Evolutionary conservation across 2,113 vertebrate species (phyloP), one percentile per base, ranked within the genome.

Genomic region (Globicephala melas): DNA sequence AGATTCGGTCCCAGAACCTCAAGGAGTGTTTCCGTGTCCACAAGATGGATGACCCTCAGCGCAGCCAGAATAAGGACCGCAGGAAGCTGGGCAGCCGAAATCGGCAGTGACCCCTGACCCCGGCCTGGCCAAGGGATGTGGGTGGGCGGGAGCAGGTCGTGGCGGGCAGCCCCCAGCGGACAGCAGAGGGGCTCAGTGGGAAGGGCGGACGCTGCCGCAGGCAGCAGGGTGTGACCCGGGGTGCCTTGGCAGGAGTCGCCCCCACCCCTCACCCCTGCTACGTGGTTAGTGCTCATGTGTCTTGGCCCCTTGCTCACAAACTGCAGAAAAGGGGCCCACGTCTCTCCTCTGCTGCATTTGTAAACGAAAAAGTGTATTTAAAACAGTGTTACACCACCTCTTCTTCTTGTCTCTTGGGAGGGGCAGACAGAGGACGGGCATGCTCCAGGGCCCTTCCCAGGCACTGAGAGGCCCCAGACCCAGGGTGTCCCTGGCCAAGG

Each of bases 1-100:
- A 99, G 97, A 99, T 99, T 86, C 99, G 99, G 89, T 99, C 99
- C 62, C 99, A 99, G 98, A 99, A 99, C 98, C 97, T 99, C 96
- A 99, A 99, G 94, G 99, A 99, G 88, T 99, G 99, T 94, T 99
- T 99, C 65, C 98, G 99, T 5, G 99, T 99, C 80, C 99, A 99
- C 95, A 99, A 99, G 95, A 98, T 99, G 1, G 99, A 99, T 26
- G 99, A 99, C 67, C 99, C 98, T 26, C 99, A 99, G 98, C 98
- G 98, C 96, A 98, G 98, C 71, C 98, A 98, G 97, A 98, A 98
- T 13, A 98, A 98, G 92, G 98, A 98, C 97, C 98, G 99, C 84
- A 98, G 98, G 97, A 99, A 99, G 98, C 96, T 99, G 98, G 98
- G 99, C 97, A 99, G 99, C 98, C 98, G 98, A 18, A 99, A 98